These are phyloP conservation scores for Neodontobutis hainanensis DNA, from an alignment of 2,113 vertebrate species.

Conservation along the genomic window DNA sequence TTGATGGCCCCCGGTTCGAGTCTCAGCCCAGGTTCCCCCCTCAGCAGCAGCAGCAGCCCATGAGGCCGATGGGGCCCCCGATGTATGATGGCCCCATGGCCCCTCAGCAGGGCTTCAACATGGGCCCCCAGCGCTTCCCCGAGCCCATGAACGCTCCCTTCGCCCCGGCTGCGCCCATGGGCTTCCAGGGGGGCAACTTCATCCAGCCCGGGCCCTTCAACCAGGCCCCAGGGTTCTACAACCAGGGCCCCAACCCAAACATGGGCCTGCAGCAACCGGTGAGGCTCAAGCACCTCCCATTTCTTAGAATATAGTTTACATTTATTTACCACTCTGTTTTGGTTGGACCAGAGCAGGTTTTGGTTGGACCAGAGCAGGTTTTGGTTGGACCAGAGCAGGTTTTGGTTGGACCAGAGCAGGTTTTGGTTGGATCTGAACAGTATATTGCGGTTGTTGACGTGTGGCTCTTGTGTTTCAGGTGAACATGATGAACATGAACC, in stretches of 20 bases:
- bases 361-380: too few relatives aligned
- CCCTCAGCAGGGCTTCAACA: slow-evolving; percentile 79
- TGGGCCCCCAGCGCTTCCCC: slow-evolving; percentile 78
- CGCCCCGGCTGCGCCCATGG: slow-evolving; percentile 75
- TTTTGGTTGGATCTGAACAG: too few relatives aligned
- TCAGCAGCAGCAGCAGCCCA: slow-evolving; percentile 73
- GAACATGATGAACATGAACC: slow-evolving; percentile 69
- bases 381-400: too few relatives aligned
- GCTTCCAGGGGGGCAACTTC: slow-evolving; percentile 86
- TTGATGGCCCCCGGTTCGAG: slow-evolving; percentile 82
- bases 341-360: too few relatives aligned
- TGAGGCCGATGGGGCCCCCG: slow-evolving; percentile 76
- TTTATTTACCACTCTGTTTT: too few relatives aligned
- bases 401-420: too few relatives aligned
- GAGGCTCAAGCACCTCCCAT: slow-evolving; percentile 43
- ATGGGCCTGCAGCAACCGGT: slow-evolving; percentile 85
- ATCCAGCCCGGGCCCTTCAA: slow-evolving; percentile 78
- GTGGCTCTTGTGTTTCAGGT: slow-evolving; percentile 52
- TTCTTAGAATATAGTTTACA: too few relatives aligned
- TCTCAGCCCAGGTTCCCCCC: slow-evolving; percentile 79
- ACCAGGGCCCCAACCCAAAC: slow-evolving; percentile 28
- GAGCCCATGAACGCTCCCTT: slow-evolving; percentile 84
- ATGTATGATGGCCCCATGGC: slow-evolving; percentile 81
- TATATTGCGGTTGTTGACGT: too few relatives aligned
- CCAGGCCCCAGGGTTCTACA: slow-evolving; percentile 26